These are phyloP conservation scores for Pandion haliaetus DNA, from an alignment of 2,113 vertebrate species.

Conservation along the genomic window DNA sequence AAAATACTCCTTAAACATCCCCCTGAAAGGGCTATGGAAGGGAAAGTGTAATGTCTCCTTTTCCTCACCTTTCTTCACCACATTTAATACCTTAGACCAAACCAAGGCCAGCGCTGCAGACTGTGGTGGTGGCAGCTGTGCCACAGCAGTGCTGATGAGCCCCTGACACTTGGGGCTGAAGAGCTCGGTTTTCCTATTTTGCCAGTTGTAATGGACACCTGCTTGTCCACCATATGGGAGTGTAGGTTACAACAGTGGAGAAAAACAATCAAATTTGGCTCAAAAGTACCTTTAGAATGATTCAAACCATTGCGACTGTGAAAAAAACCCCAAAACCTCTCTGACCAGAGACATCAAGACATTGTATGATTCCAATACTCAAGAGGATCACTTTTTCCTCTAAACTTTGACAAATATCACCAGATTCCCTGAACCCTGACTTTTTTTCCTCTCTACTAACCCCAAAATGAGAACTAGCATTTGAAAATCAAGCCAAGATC, in stretches of 20 bases:
- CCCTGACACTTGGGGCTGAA: neutral
- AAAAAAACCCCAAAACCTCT: neutral
- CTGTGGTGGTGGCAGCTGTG: neutral
- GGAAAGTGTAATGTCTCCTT: neutral
- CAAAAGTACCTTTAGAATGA: neutral
- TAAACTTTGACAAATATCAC: neutral
- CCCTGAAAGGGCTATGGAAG: neutral
- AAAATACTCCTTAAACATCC: neutral
- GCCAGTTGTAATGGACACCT: neutral
- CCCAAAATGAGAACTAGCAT: neutral
- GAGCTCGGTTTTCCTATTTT: neutral
- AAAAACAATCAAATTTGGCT: neutral
- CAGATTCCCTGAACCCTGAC: neutral
- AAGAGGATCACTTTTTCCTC: neutral
- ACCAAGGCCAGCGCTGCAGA: neutral
- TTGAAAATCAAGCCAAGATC: constrained; percentile 18
- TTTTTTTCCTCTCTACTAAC: neutral
- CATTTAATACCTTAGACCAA: neutral
- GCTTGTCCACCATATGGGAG: neutral
- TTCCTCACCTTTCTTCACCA: neutral
- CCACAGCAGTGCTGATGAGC: neutral
- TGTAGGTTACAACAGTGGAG: fast-evolving
- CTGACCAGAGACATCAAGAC: neutral
- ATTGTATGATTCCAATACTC: fast-evolving
- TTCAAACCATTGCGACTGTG: neutral